These are phyloP conservation scores for Agrotis clavis DNA, from an alignment of 2,888 invertebrate genomes.

Conservation along the genomic window DNA sequence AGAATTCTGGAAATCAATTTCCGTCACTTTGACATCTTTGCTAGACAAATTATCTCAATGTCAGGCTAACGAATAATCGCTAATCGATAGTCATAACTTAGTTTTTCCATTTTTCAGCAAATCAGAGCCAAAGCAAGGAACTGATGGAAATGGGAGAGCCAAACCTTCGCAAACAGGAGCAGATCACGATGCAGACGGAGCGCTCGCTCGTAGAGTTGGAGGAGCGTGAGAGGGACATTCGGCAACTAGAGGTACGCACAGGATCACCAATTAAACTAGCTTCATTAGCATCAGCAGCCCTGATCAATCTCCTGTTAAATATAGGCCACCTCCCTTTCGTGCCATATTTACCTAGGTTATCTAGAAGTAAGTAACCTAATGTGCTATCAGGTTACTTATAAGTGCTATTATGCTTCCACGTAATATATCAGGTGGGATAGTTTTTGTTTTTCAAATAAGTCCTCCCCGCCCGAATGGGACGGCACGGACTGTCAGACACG, in stretches of 20 bases:
- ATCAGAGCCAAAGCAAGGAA: conserved; percentile 72
- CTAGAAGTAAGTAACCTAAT: not conserved
- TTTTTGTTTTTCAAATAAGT: not conserved
- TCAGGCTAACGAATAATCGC: not conserved
- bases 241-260: conserved; percentile 95
- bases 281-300: no score
- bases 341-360: no score
- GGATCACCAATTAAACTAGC: not conserved
- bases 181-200: conserved; percentile 95
- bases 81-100: not conserved
- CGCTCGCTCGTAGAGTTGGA: conserved; percentile 95
- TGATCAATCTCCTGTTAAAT: no score
- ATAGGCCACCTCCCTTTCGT: no score
- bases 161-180: conserved; percentile 90
- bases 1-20: not conserved
- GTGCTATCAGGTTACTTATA: not conserved
- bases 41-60: not conserved
- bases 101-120: not conserved
- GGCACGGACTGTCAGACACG: no score
- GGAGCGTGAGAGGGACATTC: conserved; percentile 97
- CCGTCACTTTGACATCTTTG: not conserved
- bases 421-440: not conserved
- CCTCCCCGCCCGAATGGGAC: no score
- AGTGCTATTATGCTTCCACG: no score
- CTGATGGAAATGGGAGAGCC: conserved; percentile 80